Conservation (phyloP, 2,888 invertebrate species). For the Beris chalybata region DNA sequence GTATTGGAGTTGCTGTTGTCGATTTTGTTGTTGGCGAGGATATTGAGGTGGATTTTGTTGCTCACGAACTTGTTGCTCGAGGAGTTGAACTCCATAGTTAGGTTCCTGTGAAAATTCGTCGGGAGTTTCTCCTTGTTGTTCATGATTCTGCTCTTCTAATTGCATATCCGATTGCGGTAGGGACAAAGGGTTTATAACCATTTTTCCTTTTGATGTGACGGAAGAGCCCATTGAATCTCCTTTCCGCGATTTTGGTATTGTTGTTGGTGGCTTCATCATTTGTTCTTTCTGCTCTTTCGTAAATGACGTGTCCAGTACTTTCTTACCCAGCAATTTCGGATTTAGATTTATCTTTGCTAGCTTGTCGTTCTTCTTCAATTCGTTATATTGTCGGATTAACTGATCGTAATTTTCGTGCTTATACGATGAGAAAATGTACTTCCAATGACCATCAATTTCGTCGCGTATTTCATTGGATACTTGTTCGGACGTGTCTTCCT, state of each 20-base stretch:
- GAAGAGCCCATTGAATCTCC: too few relatives aligned
- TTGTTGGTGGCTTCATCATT: not conserved
- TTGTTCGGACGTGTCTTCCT: conserved; percentile 46
- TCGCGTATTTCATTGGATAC: conserved; percentile 56
- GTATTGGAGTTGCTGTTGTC: not conserved
- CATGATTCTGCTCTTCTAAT: not conserved
- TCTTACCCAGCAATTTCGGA: conserved; percentile 45
- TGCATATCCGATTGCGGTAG: not conserved
- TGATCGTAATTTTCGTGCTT: conserved; percentile 50
- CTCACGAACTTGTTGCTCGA: too few relatives aligned
- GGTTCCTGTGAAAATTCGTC: too few relatives aligned
- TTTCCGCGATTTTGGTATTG: too few relatives aligned
- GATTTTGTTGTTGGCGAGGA: not conserved
- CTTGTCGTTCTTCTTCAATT: conserved; percentile 46
- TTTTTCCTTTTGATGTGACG: too few relatives aligned
- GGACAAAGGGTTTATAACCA: too few relatives aligned
- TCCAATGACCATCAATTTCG: conserved; percentile 60
- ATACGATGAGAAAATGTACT: conserved; percentile 58
- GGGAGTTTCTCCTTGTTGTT: too few relatives aligned
- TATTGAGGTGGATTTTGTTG: too few relatives aligned
- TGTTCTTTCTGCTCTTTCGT: conserved; percentile 5
- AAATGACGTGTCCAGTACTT: conserved; percentile 16
- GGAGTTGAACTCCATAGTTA: too few relatives aligned
- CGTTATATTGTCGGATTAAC: conserved; percentile 46
- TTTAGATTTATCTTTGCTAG: conserved; percentile 47